Percentiles rank a stretch among this genome's conserved stretches.
Evolutionary conservation across 2,113 vertebrate genomes (phyloP).

Genomic region (Trematomus loennbergii): DNA sequence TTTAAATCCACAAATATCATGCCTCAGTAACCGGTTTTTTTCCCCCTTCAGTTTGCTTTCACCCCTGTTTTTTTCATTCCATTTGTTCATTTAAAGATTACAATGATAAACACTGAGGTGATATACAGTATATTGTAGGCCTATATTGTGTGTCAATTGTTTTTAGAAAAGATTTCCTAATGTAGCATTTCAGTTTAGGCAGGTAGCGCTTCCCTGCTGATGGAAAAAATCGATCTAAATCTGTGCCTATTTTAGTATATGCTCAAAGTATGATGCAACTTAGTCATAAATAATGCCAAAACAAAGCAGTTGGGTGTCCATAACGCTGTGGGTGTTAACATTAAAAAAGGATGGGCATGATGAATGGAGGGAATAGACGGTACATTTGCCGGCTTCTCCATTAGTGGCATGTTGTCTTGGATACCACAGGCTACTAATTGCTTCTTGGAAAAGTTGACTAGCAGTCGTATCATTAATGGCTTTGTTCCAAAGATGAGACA

Average conservation of each 20-base stretch:
- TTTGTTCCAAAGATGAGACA: slow-evolving; percentile 45
- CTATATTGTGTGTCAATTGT: not conserved
- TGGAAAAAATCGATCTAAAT: not conserved
- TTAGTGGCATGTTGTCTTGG: slow-evolving; percentile 47
- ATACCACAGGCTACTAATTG: slow-evolving; percentile 54
- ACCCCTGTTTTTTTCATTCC: not conserved
- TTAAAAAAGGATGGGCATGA: slow-evolving; percentile 23
- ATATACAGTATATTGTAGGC: not conserved
- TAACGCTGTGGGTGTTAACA: slow-evolving; percentile 20
- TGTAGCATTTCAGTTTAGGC: not conserved
- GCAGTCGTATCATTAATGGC: slow-evolving; percentile 19
- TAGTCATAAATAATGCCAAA: slow-evolving; percentile 53
- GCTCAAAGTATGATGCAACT: slow-evolving; percentile 30
- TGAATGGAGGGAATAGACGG: slow-evolving; percentile 28
- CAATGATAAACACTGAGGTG: not conserved
- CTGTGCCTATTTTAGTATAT: slow-evolving; percentile 29
- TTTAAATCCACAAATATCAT: not conserved
- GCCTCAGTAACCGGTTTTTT: not conserved
- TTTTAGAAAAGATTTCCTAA: slow-evolving; percentile 18
- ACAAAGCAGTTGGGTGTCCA: slow-evolving; percentile 26
- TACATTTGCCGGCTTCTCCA: slow-evolving; percentile 19
- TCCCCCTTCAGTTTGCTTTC: not conserved
- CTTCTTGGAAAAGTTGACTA: slow-evolving; percentile 49
- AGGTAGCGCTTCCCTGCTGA: slow-evolving; percentile 2
- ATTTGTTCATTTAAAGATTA: not conserved